Evolutionary conservation across 2,888 invertebrate genomes (phyloP), one percentile per base, ranked within the genome.

Genomic region (Tachina fera): DNA sequence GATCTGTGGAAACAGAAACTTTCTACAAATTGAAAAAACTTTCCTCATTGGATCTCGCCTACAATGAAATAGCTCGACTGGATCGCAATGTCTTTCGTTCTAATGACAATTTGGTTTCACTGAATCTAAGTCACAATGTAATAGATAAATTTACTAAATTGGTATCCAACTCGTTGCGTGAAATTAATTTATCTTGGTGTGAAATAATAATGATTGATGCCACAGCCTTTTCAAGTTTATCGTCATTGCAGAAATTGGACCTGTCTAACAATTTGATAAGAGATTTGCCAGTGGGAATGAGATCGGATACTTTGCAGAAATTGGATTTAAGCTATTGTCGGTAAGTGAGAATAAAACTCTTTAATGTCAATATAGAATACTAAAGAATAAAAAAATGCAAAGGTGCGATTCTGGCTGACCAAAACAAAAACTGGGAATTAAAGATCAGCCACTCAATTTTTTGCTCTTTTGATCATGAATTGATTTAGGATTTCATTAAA

Each of bases 111-210:
- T 91, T 97, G 43, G 93, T 93, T 8, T 93, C 93, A 68, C 91
- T 96, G 14, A 95, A 95, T 90, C 89, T 96, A 51, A 95, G 96
- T 5, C 93, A 95, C 88, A 96, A 96, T 90, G 95, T 95, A 88
- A 91, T 96, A 1, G 94, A 93, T 67, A 93, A 92, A 87, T 92
- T 96, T 45, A 94, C 94, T 19, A 94, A 94, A 89, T 91, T 96
- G 4, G 93, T 93, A 85, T 95, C 95, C 58, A 93, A 93, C 60
- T 95, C 95, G 0, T 86, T 96, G 76, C 92, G 93, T 19, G 90
- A 93, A 43, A 91, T 96, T 31, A 95, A 95, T 89, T 92, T 95
- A 90, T 96, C 95, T 89, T 94, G 94, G 79, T 95, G 95, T 88
- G 96, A 96, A 93, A 95, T 96, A 65, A 93, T 93, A 81, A 88